Evolutionary conservation across 1,140 invertebrate species (phyloP).

Genomic region (Philotrypesis tridentata): DNA sequence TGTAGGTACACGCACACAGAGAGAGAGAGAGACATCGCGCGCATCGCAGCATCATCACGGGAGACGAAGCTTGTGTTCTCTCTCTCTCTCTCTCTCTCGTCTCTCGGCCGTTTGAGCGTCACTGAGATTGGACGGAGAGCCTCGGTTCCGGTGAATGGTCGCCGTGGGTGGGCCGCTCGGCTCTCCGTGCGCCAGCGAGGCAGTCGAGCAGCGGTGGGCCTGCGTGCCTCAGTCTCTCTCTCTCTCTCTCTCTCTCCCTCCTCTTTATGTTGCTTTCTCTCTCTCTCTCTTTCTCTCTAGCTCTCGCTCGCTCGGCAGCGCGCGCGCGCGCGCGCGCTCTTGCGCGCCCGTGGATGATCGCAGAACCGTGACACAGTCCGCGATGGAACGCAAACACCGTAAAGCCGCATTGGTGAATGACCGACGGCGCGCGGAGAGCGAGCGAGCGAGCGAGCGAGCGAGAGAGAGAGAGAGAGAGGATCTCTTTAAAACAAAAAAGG

Average conservation of each 20-base stretch:
- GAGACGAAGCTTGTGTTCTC: too few relatives aligned
- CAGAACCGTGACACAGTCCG: slow-evolving; percentile 61
- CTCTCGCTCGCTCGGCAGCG: neutral
- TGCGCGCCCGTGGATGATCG: slow-evolving; percentile 43
- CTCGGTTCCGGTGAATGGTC: slow-evolving; percentile 74
- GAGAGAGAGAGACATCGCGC: too few relatives aligned
- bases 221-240: slow-evolving; percentile 62
- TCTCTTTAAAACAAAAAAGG: slow-evolving; percentile 16
- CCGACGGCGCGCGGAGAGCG: too few relatives aligned
- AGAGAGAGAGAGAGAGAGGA: too few relatives aligned
- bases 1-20: too few relatives aligned
- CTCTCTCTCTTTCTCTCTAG: slow-evolving; percentile 29
- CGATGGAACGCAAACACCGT: slow-evolving; percentile 47
- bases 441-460: too few relatives aligned
- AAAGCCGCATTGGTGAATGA: slow-evolving; percentile 54
- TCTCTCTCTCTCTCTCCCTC: slow-evolving; percentile 51
- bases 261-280: slow-evolving; percentile 12
- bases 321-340: neutral
- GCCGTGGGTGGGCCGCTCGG: slow-evolving; percentile 72
- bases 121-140: slow-evolving; percentile 70
- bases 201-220: slow-evolving; percentile 62
- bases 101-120: slow-evolving; percentile 69
- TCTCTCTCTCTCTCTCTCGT: too few relatives aligned
- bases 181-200: slow-evolving; percentile 63
- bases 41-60: too few relatives aligned